phyloP scores from a whole-genome alignment of 2,113 vertebrate genomes.

The Muntiacus reevesi region DNA sequence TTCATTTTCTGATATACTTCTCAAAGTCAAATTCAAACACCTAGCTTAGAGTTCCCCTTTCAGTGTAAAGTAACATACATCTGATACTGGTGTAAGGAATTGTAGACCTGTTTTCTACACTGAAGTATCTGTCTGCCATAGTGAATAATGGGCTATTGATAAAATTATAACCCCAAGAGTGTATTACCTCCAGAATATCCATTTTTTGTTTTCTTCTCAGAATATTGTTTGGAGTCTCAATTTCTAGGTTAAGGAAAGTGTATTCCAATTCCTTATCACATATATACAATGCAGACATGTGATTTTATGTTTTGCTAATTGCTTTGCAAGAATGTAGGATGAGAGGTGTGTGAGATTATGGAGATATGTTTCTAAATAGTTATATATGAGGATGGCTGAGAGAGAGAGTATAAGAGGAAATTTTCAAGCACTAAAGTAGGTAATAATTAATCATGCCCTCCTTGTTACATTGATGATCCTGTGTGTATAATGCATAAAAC shows the following conservation, averaged over 20 bases:
- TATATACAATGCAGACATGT: not conserved
- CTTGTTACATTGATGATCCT: not conserved
- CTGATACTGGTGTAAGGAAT: not conserved
- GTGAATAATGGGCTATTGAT: not conserved
- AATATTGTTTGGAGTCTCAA: not conserved
- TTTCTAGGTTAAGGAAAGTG: not conserved
- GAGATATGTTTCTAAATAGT: not conserved
- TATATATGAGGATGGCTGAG: not conserved
- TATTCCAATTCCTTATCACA: not conserved
- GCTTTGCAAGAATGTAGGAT: not conserved
- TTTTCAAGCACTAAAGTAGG: not conserved
- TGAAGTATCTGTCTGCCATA: not conserved
- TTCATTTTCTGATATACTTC: not conserved
- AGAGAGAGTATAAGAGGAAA: not conserved
- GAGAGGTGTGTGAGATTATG: not conserved
- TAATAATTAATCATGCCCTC: not conserved
- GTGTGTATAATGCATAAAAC: not conserved
- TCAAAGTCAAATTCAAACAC: not conserved
- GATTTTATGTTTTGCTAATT: not conserved
- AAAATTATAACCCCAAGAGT: not conserved
- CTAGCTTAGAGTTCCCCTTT: not conserved
- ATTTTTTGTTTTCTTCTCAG: not conserved
- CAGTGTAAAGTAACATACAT: not conserved
- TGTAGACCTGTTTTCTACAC: not conserved
- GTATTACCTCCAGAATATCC: not conserved